Base-by-base conservation (phyloP, 1,140 invertebrate genomes). In the Heliothis subflexa region DNA sequence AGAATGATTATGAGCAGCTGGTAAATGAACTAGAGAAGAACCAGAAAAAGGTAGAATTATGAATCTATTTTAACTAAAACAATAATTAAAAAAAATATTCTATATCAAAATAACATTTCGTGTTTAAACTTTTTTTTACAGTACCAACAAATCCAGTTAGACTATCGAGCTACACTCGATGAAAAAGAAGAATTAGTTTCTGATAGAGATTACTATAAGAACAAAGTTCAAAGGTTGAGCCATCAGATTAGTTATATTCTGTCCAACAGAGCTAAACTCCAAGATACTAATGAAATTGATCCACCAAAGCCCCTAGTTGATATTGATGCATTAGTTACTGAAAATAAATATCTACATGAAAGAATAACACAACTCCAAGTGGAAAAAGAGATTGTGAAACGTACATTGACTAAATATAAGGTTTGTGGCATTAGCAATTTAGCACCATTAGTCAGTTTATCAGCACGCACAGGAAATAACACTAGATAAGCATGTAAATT, bases 291-390 rank as follows among this genome's bases (percentile, higher is more conserved):
- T n/a, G 85, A 89, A 5, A 62, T 78, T 55, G 92, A 88, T 40
- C 74, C 86, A 62, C 86, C 91, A 49, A 93, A 91, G 68, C 94
- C 96, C 73, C 94, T 97, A 18, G 94, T 98, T n/a, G 97, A 98
- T 88, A 96, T 98, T 82, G 97, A 98, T 95, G 96, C 96, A 75
- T 92, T 98, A 40, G 93, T 97, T 57, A 97, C 97, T 91, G 98
- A 98, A 94, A 98, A 98, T 94, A 97, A 97, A 91, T 98, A 97
- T 92, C 94, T 98, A 21, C 97, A 98, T 91, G 97, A 98, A 88
- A 96, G 97, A 88, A 90, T 98, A 45, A 97, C 97, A 83, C 97
- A 98, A 87, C 94, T 97, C 79, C 95, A 97, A 82, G 97, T 97
- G 82, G 98, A 98, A 90, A 97, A 97, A 84, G 96, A 97, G 83